Evolutionary conservation across 2,888 invertebrate species (phyloP).

Genomic region (Cordilura impudica): DNA sequence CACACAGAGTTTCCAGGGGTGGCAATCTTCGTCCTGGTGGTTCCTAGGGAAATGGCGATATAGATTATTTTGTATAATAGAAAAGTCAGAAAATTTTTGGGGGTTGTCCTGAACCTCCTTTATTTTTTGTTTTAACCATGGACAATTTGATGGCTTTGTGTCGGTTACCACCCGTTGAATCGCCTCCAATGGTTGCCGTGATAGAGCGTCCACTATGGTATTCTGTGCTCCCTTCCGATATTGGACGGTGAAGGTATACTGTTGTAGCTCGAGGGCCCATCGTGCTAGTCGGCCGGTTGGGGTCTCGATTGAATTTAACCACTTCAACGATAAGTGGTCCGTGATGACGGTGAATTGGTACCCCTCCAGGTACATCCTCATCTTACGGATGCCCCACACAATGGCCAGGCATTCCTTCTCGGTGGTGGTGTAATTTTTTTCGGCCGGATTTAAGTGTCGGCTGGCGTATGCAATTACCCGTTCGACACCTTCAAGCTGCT

Average conservation of each 20-base stretch:
- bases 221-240: slow-evolving; percentile 33
- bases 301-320: slow-evolving; percentile 46
- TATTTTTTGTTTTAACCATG: slow-evolving; percentile 12
- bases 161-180: too few species aligned
- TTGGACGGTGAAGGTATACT: slow-evolving; percentile 36
- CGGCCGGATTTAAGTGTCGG: neutral
- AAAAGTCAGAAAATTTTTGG: too few species aligned
- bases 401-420: slow-evolving; percentile 57
- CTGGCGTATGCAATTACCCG: neutral
- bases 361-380: slow-evolving; percentile 39
- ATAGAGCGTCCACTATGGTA: slow-evolving; percentile 43
- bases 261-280: slow-evolving; percentile 52
- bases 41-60: slow-evolving; percentile 18
- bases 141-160: too few species aligned
- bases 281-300: slow-evolving; percentile 49
- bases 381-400: slow-evolving; percentile 50
- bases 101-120: neutral
- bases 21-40: too few species aligned
- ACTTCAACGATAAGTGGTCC: slow-evolving; percentile 55
- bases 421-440: neutral
- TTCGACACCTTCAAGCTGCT: too few species aligned
- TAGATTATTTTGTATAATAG: too few species aligned
- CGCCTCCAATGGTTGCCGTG: neutral
- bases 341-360: slow-evolving; percentile 50
- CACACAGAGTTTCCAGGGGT: slow-evolving; percentile 49